phyloP scores from a whole-genome alignment of 1,140 invertebrate genomes.

The Callitettix versicolor region DNA sequence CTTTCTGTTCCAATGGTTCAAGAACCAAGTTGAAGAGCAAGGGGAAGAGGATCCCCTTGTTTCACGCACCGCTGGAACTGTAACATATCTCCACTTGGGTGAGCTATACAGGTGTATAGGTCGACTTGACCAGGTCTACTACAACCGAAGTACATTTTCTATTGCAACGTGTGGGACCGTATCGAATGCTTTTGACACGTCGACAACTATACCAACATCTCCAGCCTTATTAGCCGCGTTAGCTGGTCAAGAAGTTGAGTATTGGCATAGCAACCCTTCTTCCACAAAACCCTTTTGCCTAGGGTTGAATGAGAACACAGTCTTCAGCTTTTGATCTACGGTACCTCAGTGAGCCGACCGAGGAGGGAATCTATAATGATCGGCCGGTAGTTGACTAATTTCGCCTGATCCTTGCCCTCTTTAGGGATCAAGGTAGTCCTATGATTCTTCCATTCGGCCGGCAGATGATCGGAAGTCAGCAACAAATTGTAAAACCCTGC shows the following conservation, averaged over 20 bases:
- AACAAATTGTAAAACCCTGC: constrained; percentile 13
- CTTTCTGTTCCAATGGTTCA: too few relatives aligned
- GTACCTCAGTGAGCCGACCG: constrained; percentile 20
- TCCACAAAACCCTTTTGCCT: constrained; percentile 25
- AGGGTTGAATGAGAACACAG: not conserved
- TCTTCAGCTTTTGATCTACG: constrained; percentile 21
- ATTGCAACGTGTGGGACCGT: constrained; percentile 13
- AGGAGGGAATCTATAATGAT: constrained; percentile 23
- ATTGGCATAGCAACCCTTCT: constrained; percentile 21
- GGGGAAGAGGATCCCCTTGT: too few relatives aligned
- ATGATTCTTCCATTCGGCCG: constrained; percentile 23
- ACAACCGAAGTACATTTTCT: not conserved
- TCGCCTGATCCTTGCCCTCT: constrained; percentile 16
- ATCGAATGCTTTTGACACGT: constrained; percentile 30
- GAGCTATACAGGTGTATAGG: not conserved
- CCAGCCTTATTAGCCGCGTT: not conserved
- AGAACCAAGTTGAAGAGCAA: constrained; percentile 30
- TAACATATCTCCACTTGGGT: too few relatives aligned
- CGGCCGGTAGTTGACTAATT: constrained; percentile 23
- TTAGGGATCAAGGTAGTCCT: constrained; percentile 27
- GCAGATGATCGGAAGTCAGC: constrained; percentile 13
- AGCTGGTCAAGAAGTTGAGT: constrained; percentile 10
- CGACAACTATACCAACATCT: constrained; percentile 23
- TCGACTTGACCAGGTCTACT: not conserved
- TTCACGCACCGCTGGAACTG: too few relatives aligned